These are phyloP conservation scores for Hydrocynus forskahlii DNA, from an alignment of 2,797 vertebrate genomes.

Conservation along the genomic window DNA sequence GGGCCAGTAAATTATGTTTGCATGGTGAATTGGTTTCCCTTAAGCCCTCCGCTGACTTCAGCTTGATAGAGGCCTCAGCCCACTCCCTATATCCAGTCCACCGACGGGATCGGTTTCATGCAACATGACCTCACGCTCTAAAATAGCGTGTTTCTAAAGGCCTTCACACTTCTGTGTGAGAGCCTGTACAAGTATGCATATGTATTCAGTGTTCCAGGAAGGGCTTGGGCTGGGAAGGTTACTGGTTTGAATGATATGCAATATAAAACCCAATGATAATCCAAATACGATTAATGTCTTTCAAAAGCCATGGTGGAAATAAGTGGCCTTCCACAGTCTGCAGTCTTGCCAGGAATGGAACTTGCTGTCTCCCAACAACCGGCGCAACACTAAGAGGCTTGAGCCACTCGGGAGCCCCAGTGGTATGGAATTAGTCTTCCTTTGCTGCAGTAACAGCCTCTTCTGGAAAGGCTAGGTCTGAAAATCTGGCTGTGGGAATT, in stretches of 20 bases:
- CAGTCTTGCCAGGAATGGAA: no score
- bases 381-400: no score
- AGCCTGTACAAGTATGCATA: not conserved
- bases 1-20: not conserved
- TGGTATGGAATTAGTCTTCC: no score
- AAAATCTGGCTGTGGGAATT: no score
- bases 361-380: no score
- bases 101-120: conserved; percentile 70
- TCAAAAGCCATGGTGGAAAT: no score
- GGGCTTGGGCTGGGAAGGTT: not conserved
- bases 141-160: conserved; percentile 67
- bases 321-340: no score
- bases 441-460: no score
- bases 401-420: no score
- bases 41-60: conserved; percentile 36
- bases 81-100: conserved; percentile 55
- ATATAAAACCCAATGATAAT: not conserved
- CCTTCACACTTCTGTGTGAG: not conserved
- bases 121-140: conserved; percentile 69
- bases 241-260: not conserved
- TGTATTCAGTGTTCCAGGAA: not conserved
- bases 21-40: conserved; percentile 53
- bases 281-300: no score
- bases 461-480: no score
- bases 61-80: conserved; percentile 21